These are phyloP conservation scores for Zygothrica quintamaculata DNA, from an alignment of 2,888 invertebrate species.

Conservation along the genomic window DNA sequence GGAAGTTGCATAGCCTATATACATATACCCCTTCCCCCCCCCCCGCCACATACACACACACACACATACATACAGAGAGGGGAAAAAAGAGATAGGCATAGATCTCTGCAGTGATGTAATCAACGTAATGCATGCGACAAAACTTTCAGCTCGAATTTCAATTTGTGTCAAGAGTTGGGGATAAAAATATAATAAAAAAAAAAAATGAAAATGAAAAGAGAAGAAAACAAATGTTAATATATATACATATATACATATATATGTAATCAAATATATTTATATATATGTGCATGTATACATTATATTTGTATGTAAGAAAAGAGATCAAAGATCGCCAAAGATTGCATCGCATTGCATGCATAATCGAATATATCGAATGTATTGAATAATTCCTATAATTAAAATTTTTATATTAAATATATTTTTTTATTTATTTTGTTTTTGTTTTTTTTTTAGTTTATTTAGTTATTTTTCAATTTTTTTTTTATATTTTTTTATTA, in stretches of 20 bases:
- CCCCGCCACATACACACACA: constrained; percentile 3
- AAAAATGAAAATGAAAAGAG: too few species aligned
- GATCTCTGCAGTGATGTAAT: constrained; percentile 68
- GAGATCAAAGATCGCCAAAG: constrained; percentile 63
- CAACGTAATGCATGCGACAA: constrained; percentile 77
- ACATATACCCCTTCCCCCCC: constrained; percentile 6
- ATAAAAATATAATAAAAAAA: constrained; percentile 16
- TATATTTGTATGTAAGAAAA: too few species aligned
- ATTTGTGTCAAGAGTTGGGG: constrained; percentile 49
- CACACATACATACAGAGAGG: constrained; percentile 2
- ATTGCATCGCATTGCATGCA: constrained; percentile 73
- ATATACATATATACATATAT: too few species aligned
- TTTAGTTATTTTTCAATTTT: too few species aligned
- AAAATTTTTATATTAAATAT: constrained; percentile 58
- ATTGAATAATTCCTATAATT: constrained; percentile 29
- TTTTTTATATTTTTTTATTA: too few species aligned
- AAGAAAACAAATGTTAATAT: too few species aligned
- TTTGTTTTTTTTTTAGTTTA: too few species aligned
- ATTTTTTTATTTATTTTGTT: too few species aligned
- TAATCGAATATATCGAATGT: constrained; percentile 52
- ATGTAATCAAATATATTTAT: too few species aligned
- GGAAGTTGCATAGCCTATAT: constrained; percentile 47
- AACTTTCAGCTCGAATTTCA: constrained; percentile 74
- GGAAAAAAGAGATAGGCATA: too few species aligned
- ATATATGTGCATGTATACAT: constrained; percentile 1